A percentile compares a stretch with the other conserved stretches of the same genome.
Evolutionary conservation across 2,113 vertebrate species (phyloP).

Genomic region (human (Homo sapiens)): GRCh38 chr12:127490501-127491000

Average conservation of each 20-base stretch:
- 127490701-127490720: not conserved
- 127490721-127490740: not conserved
- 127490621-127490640: accelerated
- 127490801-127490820: not conserved
- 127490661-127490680: not conserved
- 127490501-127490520: not conserved
- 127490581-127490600: not conserved
- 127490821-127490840: not conserved
- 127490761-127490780: not conserved
- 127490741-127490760: not conserved
- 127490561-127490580: no score
- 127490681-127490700: not conserved
- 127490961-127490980: not conserved
- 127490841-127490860: not conserved
- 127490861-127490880: not conserved
- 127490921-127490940: not conserved
- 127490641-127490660: not conserved
- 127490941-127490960: not conserved
- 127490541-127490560: not conserved
- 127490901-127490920: not conserved
- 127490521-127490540: not conserved
- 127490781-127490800: not conserved
- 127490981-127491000: not conserved
- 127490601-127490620: not conserved
- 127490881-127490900: not conserved